Evolutionary conservation across 2,797 vertebrate species (phyloP).

Genomic region (Lagothrix lagotricha): DNA sequence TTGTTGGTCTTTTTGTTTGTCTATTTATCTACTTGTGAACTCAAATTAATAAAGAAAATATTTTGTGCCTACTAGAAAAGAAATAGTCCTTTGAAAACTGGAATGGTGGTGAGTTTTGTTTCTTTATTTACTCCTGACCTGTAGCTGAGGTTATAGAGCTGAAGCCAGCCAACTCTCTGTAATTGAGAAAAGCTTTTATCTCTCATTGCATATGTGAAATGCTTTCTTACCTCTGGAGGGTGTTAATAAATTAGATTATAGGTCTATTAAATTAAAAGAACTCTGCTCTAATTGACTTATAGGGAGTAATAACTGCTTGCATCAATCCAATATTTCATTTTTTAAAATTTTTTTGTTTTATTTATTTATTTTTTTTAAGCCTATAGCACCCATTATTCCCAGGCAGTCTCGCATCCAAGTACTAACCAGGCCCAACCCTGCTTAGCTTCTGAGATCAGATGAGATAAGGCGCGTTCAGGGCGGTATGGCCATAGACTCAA

Average conservation of each 20-base stretch:
- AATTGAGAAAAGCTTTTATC: neutral
- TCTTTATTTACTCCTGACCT: neutral
- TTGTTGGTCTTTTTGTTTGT: slow-evolving; percentile 15
- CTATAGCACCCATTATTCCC: too few species aligned
- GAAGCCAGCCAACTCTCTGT: neutral
- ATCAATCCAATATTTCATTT: neutral
- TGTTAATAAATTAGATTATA: neutral
- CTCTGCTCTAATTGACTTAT: slow-evolving; percentile 28
- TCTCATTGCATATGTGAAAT: neutral
- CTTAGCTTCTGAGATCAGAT: too few species aligned
- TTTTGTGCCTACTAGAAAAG: neutral
- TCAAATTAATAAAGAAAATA: slow-evolving; percentile 41
- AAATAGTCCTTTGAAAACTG: slow-evolving; percentile 9
- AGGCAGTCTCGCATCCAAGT: too few species aligned
- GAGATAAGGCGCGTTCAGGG: too few species aligned
- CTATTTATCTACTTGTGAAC: neutral
- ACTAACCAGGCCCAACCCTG: too few species aligned
- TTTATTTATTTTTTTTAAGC: too few species aligned
- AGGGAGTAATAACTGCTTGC: neutral
- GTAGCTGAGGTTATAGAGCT: neutral
- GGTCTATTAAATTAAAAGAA: slow-evolving; percentile 35
- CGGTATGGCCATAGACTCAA: neutral
- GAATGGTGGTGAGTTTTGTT: neutral
- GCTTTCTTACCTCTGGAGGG: neutral
- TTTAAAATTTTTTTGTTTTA: too few species aligned